These are phyloP conservation scores for Aproaerema taeniolella DNA, from an alignment of 2,888 invertebrate species.

Conservation along the genomic window DNA sequence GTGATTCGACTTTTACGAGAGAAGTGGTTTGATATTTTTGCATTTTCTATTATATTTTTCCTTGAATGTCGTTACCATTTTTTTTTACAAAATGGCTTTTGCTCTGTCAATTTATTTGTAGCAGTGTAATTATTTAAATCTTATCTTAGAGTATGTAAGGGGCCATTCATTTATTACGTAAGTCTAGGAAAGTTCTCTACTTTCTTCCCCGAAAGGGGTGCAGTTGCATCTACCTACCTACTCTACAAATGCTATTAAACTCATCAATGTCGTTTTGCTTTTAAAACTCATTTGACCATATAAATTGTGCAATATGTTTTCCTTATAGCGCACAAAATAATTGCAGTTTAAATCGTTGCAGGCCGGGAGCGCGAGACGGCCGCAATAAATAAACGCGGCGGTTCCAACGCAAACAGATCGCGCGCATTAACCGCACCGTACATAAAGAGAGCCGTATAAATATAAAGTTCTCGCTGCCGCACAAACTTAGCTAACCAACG, in stretches of 20 bases:
- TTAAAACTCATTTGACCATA: conserved; percentile 11
- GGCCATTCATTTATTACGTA: too few species aligned
- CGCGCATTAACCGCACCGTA: conserved; percentile 75
- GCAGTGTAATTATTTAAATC: too few species aligned
- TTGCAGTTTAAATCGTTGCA: conserved; percentile 76
- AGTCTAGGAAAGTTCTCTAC: too few species aligned
- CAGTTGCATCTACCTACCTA: neutral
- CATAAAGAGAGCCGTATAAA: conserved; percentile 76
- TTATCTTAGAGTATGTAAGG: too few species aligned
- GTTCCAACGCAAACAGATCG: conserved; percentile 74
- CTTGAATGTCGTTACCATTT: too few species aligned
- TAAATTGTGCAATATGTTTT: conserved; percentile 62
- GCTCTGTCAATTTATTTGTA: too few species aligned
- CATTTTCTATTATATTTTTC: neutral
- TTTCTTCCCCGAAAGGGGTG: too few species aligned
- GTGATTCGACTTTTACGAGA: conserved; percentile 40
- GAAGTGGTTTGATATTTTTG: conserved; percentile 3
- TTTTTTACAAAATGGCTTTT: too few species aligned
- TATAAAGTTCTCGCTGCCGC: conserved; percentile 76
- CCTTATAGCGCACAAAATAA: conserved; percentile 63
- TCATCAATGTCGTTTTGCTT: conserved; percentile 2
- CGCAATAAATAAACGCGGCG: conserved; percentile 66
- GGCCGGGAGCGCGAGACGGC: conserved; percentile 25
- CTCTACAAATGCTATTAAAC: neutral
- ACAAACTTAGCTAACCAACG: conserved; percentile 78